Conservation (phyloP, 2,113 vertebrate genomes). For the Phyllostomus hastatus region DNA sequence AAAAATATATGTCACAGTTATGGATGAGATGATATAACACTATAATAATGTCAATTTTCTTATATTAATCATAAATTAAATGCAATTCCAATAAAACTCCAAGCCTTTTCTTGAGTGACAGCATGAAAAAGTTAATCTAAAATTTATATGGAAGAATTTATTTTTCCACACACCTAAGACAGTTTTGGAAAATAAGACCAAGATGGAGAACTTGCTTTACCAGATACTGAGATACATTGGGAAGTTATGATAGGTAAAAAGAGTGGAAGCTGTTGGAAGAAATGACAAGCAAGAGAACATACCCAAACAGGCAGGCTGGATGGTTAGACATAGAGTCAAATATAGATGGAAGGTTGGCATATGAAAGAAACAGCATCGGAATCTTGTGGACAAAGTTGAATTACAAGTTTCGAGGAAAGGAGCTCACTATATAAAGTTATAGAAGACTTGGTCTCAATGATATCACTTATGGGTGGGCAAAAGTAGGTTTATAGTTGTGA, state of each 20-base stretch:
- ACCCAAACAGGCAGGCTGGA: neutral
- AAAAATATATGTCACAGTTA: neutral
- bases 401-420: neutral
- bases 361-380: neutral
- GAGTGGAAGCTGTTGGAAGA: neutral
- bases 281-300: neutral
- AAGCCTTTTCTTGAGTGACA: neutral
- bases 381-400: neutral
- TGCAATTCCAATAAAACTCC: neutral
- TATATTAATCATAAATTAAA: neutral
- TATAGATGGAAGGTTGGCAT: neutral
- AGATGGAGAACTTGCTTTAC: neutral
- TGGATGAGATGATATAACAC: neutral
- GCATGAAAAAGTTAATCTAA: neutral
- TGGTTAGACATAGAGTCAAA: neutral
- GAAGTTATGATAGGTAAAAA: neutral
- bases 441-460: neutral
- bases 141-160: neutral
- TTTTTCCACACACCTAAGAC: neutral
- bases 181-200: neutral
- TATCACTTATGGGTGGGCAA: neutral
- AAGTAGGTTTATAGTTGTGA: neutral
- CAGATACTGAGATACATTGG: neutral
- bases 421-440: neutral
- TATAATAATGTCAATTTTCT: neutral